These are phyloP conservation scores for Montipora sp. DNA, from an alignment of 64 coral and sea anemone genomes.

Conservation along the genomic window DNA sequence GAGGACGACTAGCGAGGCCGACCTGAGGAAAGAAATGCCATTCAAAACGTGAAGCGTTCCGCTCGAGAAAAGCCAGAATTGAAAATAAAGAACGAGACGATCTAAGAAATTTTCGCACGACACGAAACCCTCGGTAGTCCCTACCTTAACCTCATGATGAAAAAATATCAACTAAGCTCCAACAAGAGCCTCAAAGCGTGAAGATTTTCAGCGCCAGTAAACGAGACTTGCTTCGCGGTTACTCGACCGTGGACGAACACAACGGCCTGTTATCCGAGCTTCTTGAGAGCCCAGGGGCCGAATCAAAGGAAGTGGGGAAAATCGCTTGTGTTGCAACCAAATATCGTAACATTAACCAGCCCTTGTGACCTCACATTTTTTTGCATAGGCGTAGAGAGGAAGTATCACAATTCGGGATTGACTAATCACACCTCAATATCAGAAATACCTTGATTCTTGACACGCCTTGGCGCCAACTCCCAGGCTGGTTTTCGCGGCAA, in stretches of 20 bases:
- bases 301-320: constrained; percentile 53
- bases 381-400: constrained; percentile 43
- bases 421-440: constrained; percentile 52
- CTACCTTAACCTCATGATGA: constrained; percentile 29
- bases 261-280: constrained; percentile 34
- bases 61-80: neutral
- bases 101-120: neutral
- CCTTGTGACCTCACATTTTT: constrained; percentile 46
- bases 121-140: neutral
- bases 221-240: constrained; percentile 10
- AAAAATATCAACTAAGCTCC: constrained; percentile 1
- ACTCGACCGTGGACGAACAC: neutral
- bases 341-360: constrained; percentile 25
- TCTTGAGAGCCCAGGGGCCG: neutral
- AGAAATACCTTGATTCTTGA: neutral
- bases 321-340: constrained; percentile 7
- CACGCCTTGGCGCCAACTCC: constrained; percentile 34
- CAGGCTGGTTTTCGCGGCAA: constrained; percentile 22
- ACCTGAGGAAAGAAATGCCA: constrained; percentile 19
- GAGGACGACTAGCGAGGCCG: constrained; percentile 52
- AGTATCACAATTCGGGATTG: constrained; percentile 47
- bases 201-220: neutral
- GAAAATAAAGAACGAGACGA: neutral
- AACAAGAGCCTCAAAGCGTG: constrained; percentile 13
- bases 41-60: neutral